Conservation (phyloP, 2,888 invertebrate genomes). For the Aleiodes alternator region DNA sequence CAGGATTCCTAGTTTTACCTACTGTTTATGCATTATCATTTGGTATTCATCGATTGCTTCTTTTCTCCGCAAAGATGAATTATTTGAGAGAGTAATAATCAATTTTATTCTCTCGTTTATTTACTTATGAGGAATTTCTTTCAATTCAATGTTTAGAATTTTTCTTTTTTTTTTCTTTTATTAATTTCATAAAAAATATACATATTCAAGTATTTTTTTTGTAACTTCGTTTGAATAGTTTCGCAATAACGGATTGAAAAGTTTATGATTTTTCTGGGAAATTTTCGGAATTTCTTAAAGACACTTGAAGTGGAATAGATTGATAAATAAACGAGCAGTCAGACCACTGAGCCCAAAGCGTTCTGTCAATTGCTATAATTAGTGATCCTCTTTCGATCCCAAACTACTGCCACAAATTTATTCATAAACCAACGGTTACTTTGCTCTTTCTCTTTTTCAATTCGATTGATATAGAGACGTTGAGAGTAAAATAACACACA, state of each 20-base stretch:
- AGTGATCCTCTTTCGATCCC: conserved; percentile 2
- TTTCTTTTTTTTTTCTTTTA: too few species aligned
- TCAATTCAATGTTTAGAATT: too few species aligned
- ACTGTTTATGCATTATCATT: too few species aligned
- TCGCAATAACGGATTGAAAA: conserved; percentile 2
- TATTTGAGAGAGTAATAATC: too few species aligned
- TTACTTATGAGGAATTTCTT: too few species aligned
- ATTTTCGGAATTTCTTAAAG: background rate
- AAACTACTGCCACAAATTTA: background rate
- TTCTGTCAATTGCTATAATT: conserved; percentile 16
- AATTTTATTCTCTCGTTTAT: too few species aligned
- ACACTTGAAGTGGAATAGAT: background rate
- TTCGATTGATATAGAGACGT: background rate
- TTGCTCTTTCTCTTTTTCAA: background rate
- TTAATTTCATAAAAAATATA: too few species aligned
- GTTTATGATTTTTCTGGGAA: conserved; percentile 2
- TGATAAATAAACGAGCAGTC: background rate
- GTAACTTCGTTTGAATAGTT: too few species aligned
- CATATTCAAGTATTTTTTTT: too few species aligned
- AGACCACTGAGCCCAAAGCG: background rate
- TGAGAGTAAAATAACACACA: background rate
- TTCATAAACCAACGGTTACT: background rate
- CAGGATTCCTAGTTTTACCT: too few species aligned
- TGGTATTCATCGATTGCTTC: too few species aligned
- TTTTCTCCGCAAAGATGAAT: too few species aligned